These are phyloP conservation scores for Clarias macrocephalus DNA, from an alignment of 2,113 vertebrate species.

Conservation along the genomic window DNA sequence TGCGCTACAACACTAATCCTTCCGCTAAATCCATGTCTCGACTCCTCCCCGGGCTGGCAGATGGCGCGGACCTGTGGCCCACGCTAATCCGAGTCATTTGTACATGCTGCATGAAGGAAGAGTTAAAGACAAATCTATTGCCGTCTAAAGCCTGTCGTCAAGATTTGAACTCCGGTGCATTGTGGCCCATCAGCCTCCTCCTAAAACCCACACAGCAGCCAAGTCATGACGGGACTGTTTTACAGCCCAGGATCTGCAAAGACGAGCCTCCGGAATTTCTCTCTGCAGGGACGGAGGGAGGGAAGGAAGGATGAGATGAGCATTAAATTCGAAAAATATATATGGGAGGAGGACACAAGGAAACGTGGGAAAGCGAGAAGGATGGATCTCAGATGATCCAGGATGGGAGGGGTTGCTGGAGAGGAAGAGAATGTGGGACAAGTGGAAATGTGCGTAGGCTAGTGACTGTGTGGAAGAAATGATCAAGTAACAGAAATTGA, in stretches of 20 bases:
- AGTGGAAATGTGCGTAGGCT: background rate
- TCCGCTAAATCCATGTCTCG: conserved; percentile 45
- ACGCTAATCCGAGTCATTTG: background rate
- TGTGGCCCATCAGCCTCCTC: background rate
- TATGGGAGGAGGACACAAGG: background rate
- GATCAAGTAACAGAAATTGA: background rate
- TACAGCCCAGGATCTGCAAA: conserved; percentile 33
- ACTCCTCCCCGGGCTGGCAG: conserved; percentile 37
- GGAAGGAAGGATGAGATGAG: background rate
- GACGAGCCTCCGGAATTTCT: conserved; percentile 7
- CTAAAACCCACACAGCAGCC: background rate
- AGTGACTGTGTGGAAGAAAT: background rate
- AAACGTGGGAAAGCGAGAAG: conserved; percentile 11
- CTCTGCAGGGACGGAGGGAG: background rate
- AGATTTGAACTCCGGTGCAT: background rate
- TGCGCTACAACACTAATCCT: conserved; percentile 38
- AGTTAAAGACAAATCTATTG: background rate
- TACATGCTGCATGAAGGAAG: background rate
- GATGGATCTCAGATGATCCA: background rate
- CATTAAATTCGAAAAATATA: background rate
- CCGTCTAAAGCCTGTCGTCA: background rate
- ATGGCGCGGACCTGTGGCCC: conserved; percentile 31
- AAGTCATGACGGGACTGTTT: conserved; percentile 17
- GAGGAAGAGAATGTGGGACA: conserved; percentile 32
- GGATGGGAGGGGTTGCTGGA: background rate